Evolutionary conservation across 2,888 invertebrate genomes (phyloP), one percentile per base, ranked within the genome.

Genomic region (Monochamus alternatus): DNA sequence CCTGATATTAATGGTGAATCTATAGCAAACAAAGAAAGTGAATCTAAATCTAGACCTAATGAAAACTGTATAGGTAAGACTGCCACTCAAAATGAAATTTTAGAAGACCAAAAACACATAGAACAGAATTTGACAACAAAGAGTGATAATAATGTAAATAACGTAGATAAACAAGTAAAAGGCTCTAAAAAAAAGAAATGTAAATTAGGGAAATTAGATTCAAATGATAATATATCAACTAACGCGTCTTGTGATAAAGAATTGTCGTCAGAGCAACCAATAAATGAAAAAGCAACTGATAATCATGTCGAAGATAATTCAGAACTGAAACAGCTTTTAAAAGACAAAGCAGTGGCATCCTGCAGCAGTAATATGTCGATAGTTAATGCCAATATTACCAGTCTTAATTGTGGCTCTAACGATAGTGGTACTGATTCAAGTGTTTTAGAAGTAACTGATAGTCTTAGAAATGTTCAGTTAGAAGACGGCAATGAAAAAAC

Each of bases 141-240:
- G 59, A 78, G 76, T 59, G 80, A 79, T 58, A 79, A 78, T 51
- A 73, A 65, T 80, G 78, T 82, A 77, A 81, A 80, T 81, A 82
- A 71, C 78, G 72, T 82, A 82, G 80, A 79, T 77, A 83, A 79
- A 75, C 80, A 81, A 66, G 75, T 74, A 73, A 78, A 80, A 73
- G 80, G 81, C 75, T 74, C 75, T 77, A 82, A 82, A 76, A 81
- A 81, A 75, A 79, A 80, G 76, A 83, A 81, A 73, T 79, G 79
- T 65, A 81, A 82, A 75, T 75, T 77, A 71, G 75, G 75, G 64
- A 80, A 79, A 69, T 67, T 84, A 78, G 83, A 84, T 79, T 82
- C 84, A 64, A 85, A 85, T 78, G 83, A 84, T 68, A 85, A 83
- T 74, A 80, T 84, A 75, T 82, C 82, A 66, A 79, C 71, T 63